Evolutionary conservation across 2,888 invertebrate species (phyloP), one percentile per base, ranked within the genome.

Genomic region (Eledona agricola): DNA sequence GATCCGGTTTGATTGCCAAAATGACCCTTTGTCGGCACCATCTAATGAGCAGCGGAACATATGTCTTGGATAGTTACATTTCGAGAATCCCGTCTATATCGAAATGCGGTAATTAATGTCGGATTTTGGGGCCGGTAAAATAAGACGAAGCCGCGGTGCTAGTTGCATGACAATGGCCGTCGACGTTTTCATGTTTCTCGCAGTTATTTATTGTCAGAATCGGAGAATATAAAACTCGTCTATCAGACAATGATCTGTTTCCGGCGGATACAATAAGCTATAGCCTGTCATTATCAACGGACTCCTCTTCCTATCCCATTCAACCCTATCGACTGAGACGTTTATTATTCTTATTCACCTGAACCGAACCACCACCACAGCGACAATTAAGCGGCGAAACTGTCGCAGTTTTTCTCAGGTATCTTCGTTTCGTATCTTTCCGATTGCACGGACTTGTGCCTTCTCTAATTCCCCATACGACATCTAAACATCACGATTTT

Each of bases 161-260:
- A n/a, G n/a, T n/a, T n/a, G n/a, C n/a, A n/a, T n/a, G n/a, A n/a
- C n/a, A n/a, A n/a, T n/a, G n/a, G n/a, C n/a, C n/a, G n/a, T n/a
- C n/a, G n/a, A n/a, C n/a, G n/a, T n/a, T n/a, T n/a, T n/a, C n/a
- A n/a, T n/a, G n/a, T 34, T 51, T 51, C 34, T 26, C 51, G 45
- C 17, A 26, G 38, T 46, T 46, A 46, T 40, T 40, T 50, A 50
- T 40, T 50, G 46, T 34, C 37, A 26, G 43, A 17, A 29, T 31
- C 29, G 31, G 34, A 51, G 29, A 43, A 51, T 45, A 47, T 37
- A 37, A 37, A 37, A 53, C 35, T 59, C 56, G 57, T n/a, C n/a
- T 69, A 70, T 69, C 70, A 66, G 67, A 70, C 70, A 70, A 71
- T 71, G 70, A 71, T 71, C 71, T 67, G 69, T 64, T 69, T 72